These are phyloP conservation scores for Spermophilus dauricus DNA, from an alignment of 2,113 vertebrate species.

Conservation along the genomic window DNA sequence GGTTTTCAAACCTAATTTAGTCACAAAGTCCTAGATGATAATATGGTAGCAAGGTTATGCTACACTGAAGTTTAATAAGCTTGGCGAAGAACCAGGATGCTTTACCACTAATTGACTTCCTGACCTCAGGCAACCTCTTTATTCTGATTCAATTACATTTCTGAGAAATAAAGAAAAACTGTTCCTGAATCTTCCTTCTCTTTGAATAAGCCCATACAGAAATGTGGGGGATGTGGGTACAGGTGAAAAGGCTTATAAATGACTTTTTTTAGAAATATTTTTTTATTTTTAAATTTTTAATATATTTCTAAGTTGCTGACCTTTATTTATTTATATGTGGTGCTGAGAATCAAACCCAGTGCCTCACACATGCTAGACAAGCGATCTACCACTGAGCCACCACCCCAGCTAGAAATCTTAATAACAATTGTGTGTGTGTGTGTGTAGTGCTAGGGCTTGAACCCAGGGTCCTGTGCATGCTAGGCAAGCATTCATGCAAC, in stretches of 20 bases:
- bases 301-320: neutral
- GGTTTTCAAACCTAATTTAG: conserved; percentile 36
- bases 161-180: conserved; percentile 53
- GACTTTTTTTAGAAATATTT: neutral
- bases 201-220: neutral
- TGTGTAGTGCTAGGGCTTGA: too few relatives aligned
- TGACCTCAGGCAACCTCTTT: neutral
- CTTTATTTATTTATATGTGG: too few relatives aligned
- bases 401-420: conserved; percentile 19
- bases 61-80: conserved; percentile 36
- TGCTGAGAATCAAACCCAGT: too few relatives aligned
- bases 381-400: too few relatives aligned
- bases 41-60: neutral
- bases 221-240: neutral
- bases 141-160: conserved; percentile 43
- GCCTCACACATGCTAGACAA: too few relatives aligned
- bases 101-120: conserved; percentile 13
- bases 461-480: too few relatives aligned
- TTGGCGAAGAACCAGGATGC: conserved; percentile 12
- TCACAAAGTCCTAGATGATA: conserved; percentile 20
- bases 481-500: too few relatives aligned
- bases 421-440: neutral
- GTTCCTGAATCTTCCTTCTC: neutral
- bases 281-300: too few relatives aligned
- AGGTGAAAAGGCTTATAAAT: conserved; percentile 17